These are phyloP conservation scores for Psammodynastes pulverulentus DNA, from an alignment of 2,113 vertebrate species.

Conservation along the genomic window DNA sequence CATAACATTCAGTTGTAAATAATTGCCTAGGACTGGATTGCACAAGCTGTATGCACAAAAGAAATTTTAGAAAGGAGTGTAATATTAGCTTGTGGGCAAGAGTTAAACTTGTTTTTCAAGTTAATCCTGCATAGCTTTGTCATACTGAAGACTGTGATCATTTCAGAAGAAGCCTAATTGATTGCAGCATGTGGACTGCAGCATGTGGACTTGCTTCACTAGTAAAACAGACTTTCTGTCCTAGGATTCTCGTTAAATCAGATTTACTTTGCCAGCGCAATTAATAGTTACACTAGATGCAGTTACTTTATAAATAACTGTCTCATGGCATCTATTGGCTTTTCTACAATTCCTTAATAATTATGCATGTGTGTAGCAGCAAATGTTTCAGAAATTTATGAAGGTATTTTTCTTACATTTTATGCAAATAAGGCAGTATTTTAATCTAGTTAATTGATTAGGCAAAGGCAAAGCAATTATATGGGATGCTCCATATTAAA, in stretches of 20 bases:
- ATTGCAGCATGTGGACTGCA: slow-evolving; percentile 53
- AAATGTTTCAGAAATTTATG: neutral
- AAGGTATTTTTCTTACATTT: neutral
- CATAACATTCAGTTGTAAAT: slow-evolving; percentile 68
- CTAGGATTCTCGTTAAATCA: neutral
- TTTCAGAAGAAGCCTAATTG: slow-evolving; percentile 62
- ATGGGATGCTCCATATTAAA: neutral
- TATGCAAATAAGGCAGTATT: neutral
- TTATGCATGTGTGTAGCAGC: neutral
- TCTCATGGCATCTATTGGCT: neutral
- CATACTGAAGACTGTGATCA: slow-evolving; percentile 71
- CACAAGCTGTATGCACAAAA: slow-evolving; percentile 61
- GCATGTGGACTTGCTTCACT: slow-evolving; percentile 54
- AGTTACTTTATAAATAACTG: neutral
- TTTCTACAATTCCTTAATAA: neutral
- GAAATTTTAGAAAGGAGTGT: slow-evolving; percentile 71
- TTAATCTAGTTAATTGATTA: neutral
- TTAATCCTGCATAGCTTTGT: slow-evolving; percentile 74
- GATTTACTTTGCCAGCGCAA: neutral
- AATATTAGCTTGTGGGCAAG: slow-evolving; percentile 69
- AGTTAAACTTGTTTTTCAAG: slow-evolving; percentile 78
- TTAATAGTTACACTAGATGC: neutral
- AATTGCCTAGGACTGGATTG: slow-evolving; percentile 66
- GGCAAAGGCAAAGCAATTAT: neutral
- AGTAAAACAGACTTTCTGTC: slow-evolving; percentile 16